phyloP scores from a whole-genome alignment of 2,888 invertebrate species.

The Cybosia mesomella region DNA sequence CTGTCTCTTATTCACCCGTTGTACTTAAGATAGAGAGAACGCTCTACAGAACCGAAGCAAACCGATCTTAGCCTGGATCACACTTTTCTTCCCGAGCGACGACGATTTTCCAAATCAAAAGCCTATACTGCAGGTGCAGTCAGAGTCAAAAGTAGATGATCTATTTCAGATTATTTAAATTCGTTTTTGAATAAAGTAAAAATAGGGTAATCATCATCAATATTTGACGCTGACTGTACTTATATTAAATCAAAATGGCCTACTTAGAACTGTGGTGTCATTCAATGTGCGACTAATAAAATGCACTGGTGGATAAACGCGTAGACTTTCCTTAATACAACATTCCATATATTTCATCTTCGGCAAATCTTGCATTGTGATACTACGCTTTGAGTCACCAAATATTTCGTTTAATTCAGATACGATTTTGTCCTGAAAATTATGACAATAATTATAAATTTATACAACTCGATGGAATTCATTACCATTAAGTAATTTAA shows the following conservation, averaged over 20 bases:
- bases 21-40: neutral
- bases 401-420: conserved; percentile 67
- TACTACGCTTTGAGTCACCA: conserved; percentile 86
- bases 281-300: conserved; percentile 86
- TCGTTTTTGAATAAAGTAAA: too few species aligned
- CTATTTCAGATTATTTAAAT: too few species aligned
- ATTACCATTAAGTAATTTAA: neutral
- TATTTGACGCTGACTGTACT: too few species aligned
- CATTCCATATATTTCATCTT: conserved; percentile 89
- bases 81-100: too few species aligned
- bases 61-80: neutral
- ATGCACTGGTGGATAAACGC: conserved; percentile 89
- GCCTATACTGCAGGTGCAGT: too few species aligned
- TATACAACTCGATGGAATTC: neutral
- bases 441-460: neutral
- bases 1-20: too few species aligned
- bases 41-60: neutral
- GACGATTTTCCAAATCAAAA: too few species aligned
- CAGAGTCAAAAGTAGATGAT: too few species aligned
- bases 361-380: conserved; percentile 85
- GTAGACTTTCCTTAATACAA: conserved; percentile 89
- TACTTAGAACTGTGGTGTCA: conserved; percentile 83
- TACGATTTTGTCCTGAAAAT: conserved; percentile 46
- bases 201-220: too few species aligned
- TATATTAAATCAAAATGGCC: conserved; percentile 19